Evolutionary conservation across 2,888 invertebrate species (phyloP), one percentile per base, ranked within the genome.

Genomic region (Volucella inanis): DNA sequence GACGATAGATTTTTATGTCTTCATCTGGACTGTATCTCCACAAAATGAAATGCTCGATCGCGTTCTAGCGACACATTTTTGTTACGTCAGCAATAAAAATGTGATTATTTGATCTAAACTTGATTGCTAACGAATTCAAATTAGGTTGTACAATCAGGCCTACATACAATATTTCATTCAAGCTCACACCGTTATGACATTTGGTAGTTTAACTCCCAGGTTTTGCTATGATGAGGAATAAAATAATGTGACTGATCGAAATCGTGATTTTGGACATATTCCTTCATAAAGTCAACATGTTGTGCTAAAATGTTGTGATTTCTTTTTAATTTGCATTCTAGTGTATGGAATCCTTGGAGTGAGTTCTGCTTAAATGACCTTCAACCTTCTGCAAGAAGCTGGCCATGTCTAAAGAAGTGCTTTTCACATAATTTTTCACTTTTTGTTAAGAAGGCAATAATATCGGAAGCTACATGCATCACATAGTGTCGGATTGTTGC

Each of bases 221-320:
- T 45, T 68, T 68, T 38, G 43, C 45, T 43, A 68, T 54, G 68
- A 45, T 55, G 55, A 3, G 59, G 38, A 47, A 68, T 52, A 47
- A 68, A 41, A 57, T 55, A 68, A 38, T 47, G 55, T 14, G 47
- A 38, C 14, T 57, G n/a, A 38, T 68, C 15, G 15, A 50, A 39
- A 8, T 65, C 39, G 8, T 10, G 50, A 6, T 43, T 38, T 50
- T 39, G n/a, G 14, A 31, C 18, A 14, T 38, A 57, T 57, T 70
- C 68, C 8, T 38, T 43, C 68, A 70, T 70, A 18, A 57, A 70
- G 15, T 41, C 4, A 38, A 55, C 39, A n/a, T 55, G 39, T 39
- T 55, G 55, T 31, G 3, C 39, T 55, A 8, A 6, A 14, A 61
- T 18, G 8, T 61, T 12, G 10, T 18, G 61, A 18, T 22, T 45